Percentiles rank a stretch among this genome's conserved stretches.
Conservation (phyloP, 2,113 vertebrate species). For the Okapia johnstoni region DNA sequence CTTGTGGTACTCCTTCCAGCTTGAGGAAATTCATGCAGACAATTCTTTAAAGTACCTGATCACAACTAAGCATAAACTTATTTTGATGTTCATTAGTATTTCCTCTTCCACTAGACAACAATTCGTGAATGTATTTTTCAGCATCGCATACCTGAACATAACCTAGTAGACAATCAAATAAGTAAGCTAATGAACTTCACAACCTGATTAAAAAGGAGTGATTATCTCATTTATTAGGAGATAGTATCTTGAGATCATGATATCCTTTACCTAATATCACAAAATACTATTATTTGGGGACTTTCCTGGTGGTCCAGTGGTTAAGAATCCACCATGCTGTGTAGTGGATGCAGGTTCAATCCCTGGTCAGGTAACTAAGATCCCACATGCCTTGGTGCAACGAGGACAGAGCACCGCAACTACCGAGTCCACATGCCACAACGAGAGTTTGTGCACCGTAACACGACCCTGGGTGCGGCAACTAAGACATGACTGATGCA, state of each 20-base stretch:
- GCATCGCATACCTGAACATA: neutral
- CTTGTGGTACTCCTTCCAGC: neutral
- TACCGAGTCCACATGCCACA: neutral
- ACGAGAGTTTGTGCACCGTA: neutral
- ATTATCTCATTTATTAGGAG: neutral
- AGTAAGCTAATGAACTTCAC: neutral
- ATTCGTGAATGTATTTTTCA: neutral
- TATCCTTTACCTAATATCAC: neutral
- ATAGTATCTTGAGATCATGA: neutral
- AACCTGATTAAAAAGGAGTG: neutral
- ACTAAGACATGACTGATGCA: neutral
- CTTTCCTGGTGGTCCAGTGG: neutral
- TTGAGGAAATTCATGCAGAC: neutral
- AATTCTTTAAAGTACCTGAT: neutral
- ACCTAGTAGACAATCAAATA: neutral
- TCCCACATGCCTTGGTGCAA: neutral
- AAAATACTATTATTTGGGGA: neutral
- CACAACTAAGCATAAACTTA: neutral
- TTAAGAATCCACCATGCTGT: neutral
- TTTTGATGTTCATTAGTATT: neutral
- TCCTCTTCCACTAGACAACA: neutral
- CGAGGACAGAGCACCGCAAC: neutral
- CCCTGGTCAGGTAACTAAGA: neutral
- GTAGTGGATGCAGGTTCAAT: neutral
- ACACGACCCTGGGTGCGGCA: neutral